Percentiles rank a stretch among this genome's conserved stretches.
Evolutionary conservation across 2,113 vertebrate genomes (phyloP).

Genomic region (Leptodactylus fuscus): DNA sequence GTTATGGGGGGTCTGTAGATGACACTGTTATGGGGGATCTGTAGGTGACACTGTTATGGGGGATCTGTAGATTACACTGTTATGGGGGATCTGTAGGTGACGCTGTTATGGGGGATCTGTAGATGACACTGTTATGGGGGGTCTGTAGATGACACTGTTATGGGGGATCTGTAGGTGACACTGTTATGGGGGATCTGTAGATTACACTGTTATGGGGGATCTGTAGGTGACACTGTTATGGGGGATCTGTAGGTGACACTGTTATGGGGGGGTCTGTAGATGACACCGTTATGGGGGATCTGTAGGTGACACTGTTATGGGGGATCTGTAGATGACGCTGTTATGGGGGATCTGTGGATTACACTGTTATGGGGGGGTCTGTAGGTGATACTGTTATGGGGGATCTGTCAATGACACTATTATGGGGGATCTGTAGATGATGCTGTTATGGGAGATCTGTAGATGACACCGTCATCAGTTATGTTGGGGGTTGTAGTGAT

Average conservation of each 20-base stretch:
- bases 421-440: background rate
- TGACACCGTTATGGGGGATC: too few relatives aligned
- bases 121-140: too few relatives aligned
- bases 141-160: too few relatives aligned
- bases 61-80: background rate
- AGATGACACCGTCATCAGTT: too few relatives aligned
- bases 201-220: background rate
- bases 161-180: too few relatives aligned
- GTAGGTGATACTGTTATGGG: too few relatives aligned
- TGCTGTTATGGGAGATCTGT: background rate
- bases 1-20: background rate
- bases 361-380: too few relatives aligned
- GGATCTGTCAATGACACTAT: background rate
- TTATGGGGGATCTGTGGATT: too few relatives aligned
- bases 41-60: background rate
- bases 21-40: background rate
- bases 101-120: too few relatives aligned
- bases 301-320: too few relatives aligned
- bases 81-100: background rate
- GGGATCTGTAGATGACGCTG: too few relatives aligned
- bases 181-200: background rate
- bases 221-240: background rate
- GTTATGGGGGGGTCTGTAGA: background rate
- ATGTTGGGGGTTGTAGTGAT: too few relatives aligned
- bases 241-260: background rate